These are phyloP conservation scores for Noctuana brunneofusca DNA, from an alignment of 2,888 invertebrate species.

Conservation along the genomic window DNA sequence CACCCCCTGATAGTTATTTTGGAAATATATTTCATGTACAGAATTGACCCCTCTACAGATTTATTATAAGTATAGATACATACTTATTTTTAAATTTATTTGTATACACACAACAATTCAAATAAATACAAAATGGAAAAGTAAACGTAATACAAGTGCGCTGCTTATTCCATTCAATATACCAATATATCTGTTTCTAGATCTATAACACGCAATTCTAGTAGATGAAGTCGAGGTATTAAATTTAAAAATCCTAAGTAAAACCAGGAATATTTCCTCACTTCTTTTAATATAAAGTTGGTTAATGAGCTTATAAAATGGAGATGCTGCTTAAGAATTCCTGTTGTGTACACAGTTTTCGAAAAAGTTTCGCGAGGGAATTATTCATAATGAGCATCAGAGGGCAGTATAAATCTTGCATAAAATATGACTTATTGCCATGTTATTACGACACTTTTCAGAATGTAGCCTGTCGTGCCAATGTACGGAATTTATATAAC, in stretches of 20 bases:
- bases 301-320: slow-evolving; percentile 37
- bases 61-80: no score
- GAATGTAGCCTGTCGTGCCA: slow-evolving; percentile 59
- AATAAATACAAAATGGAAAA: no score
- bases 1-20: no score
- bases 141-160: no score
- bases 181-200: no score
- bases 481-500: slow-evolving; percentile 68
- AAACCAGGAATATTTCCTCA: background rate
- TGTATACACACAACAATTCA: no score
- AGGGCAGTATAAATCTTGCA: slow-evolving; percentile 53
- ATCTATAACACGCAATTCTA: no score
- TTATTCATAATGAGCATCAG: slow-evolving; percentile 73
- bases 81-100: no score
- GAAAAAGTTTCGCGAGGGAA: slow-evolving; percentile 70
- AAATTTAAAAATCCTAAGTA: background rate
- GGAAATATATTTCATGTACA: no score
- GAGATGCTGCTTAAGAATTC: slow-evolving; percentile 68
- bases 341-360: slow-evolving; percentile 71
- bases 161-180: no score
- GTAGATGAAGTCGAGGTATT: no score
- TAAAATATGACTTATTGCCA: slow-evolving; percentile 67
- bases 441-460: slow-evolving; percentile 67
- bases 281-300: slow-evolving; percentile 19
- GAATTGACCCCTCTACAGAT: no score